These are phyloP conservation scores for Pitta sordida DNA, from an alignment of 2,113 vertebrate genomes.

Conservation along the genomic window DNA sequence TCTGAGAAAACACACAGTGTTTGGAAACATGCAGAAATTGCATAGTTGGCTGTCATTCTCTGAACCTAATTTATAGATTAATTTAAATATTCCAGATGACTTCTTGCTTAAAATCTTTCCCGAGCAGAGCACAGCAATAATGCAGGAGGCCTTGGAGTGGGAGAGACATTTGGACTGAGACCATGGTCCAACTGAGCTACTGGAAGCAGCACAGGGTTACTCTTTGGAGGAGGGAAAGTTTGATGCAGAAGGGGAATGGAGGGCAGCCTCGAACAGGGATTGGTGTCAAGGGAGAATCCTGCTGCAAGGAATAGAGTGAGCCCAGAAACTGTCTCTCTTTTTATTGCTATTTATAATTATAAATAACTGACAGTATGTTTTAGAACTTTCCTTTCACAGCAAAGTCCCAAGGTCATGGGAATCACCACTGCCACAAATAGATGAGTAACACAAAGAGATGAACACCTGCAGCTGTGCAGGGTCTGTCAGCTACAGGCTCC, in stretches of 20 bases:
- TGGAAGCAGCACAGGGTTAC: not conserved
- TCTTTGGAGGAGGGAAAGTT: not conserved
- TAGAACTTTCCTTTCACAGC: slow-evolving; percentile 1
- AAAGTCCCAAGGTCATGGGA: slow-evolving; percentile 9
- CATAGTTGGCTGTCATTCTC: not conserved
- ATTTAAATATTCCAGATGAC: not conserved
- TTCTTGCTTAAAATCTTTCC: not conserved
- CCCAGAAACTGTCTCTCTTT: slow-evolving; percentile 38
- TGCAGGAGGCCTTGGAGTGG: not conserved
- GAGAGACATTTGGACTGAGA: not conserved
- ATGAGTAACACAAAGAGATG: not conserved
- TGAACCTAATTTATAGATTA: not conserved
- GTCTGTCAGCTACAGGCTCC: not conserved
- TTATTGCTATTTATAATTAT: slow-evolving; percentile 32
- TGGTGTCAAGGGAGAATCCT: slow-evolving; percentile 13
- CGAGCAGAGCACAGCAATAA: not conserved
- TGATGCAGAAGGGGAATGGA: not conserved
- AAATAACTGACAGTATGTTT: not conserved
- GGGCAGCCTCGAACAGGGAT: not conserved
- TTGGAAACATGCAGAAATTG: not conserved
- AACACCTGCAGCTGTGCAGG: not conserved
- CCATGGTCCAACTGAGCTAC: not conserved
- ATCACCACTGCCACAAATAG: not conserved
- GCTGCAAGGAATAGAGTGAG: not conserved
- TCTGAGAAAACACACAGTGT: not conserved